Base-by-base conservation (phyloP, 2,888 invertebrate genomes). In the Meiosimyza platycephala region DNA sequence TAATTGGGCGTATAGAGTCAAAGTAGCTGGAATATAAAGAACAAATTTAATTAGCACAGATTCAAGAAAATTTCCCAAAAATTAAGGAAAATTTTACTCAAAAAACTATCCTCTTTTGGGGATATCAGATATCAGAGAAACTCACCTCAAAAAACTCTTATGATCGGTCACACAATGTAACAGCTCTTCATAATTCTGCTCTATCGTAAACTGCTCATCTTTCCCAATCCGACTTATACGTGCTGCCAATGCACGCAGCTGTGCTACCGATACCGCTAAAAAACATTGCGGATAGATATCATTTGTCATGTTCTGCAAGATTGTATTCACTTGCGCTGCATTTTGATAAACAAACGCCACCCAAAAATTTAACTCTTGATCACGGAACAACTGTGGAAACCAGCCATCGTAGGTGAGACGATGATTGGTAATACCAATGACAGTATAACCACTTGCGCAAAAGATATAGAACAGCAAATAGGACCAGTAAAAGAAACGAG, bases 161-260 rank as follows among this genome's bases (percentile, higher is more conserved):
- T 81, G 79, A 72, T 79, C 80, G 18, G 67, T 72, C 18, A 81
- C 72, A 55, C 81, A 81, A 7, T 57, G 60, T 18, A 76, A 62
- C 60, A 82, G 64, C 62, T 81, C 81, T 28, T 65, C 54, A 11
- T 78, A 74, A 75, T 80, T 79, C 1, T 76, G 70, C 0, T 77
- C 75, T 18, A 18, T 12, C 1, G 6, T 1, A 22, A 52, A 33
- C 1, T 12, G 16, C 9, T 75, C 72, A n/a, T 75, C 72, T 13
- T 73, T 74, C 15, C 80, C 80, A 64, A 81, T 79, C 71, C 78
- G 65, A 1, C 73, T 15, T 6, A 81, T 78, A 28, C 81, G 76
- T 50, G 68, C 74, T 0, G 72, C 73, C 51, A 81, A 51, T 0
- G 78, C 74, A 5, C 78, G 71, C 70, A 80, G 33, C 54, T 80